Evolutionary conservation across 2,113 vertebrate genomes (phyloP).

Genomic region (Calidris pygmaea): DNA sequence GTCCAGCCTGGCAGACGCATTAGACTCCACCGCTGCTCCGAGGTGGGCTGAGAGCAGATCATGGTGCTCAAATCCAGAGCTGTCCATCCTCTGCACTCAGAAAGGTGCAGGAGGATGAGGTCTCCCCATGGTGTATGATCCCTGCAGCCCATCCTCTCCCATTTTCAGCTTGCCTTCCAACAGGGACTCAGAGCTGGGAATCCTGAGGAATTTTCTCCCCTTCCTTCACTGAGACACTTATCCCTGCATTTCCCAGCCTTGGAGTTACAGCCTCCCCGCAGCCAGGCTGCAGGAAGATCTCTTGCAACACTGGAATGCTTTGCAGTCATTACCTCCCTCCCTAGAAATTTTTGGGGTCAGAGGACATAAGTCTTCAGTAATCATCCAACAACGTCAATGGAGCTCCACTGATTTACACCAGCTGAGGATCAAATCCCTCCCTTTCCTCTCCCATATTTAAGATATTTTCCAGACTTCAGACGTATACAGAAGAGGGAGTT

Average conservation of each 20-base stretch:
- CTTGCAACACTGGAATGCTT: slow-evolving; percentile 65
- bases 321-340: slow-evolving; percentile 58
- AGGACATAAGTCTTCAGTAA: slow-evolving; percentile 58
- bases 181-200: neutral
- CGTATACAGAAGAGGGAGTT: neutral
- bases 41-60: neutral
- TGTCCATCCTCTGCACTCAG: neutral
- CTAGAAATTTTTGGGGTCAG: slow-evolving; percentile 66
- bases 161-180: neutral
- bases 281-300: slow-evolving; percentile 39
- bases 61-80: neutral
- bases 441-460: slow-evolving; percentile 56
- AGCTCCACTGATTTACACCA: slow-evolving; percentile 46
- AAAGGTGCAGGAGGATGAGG: neutral
- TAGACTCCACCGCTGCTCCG: neutral
- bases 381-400: slow-evolving; percentile 47
- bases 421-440: slow-evolving; percentile 56
- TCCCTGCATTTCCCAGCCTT: neutral
- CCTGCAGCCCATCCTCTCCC: neutral
- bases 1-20: rapidly evolving
- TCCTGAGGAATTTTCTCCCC: neutral
- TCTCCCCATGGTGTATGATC: rapidly evolving
- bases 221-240: neutral
- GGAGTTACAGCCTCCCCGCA: neutral
- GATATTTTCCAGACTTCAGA: slow-evolving; percentile 58